Evolutionary conservation across 1,140 invertebrate genomes (phyloP).

Genomic region (Arion vulgaris): DNA sequence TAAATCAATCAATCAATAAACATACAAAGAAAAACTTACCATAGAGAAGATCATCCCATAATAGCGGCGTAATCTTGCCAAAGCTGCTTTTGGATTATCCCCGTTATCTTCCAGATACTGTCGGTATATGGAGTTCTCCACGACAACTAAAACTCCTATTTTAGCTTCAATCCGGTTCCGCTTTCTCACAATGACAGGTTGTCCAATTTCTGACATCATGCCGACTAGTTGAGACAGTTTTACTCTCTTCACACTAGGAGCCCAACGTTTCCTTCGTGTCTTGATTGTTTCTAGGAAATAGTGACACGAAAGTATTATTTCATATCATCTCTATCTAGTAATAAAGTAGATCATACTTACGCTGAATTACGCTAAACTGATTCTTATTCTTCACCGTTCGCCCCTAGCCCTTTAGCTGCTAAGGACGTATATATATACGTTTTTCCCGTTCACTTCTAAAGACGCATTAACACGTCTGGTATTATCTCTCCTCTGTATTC

Average conservation of each 20-base stretch:
- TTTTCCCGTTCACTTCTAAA: no score
- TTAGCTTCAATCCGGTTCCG: constrained; percentile 34
- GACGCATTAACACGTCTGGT: no score
- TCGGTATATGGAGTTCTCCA: constrained; percentile 50
- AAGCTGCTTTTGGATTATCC: constrained; percentile 38
- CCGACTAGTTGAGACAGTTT: constrained; percentile 3
- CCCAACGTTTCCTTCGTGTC: neutral
- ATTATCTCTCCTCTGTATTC: no score
- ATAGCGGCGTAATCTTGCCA: constrained; percentile 46
- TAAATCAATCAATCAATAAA: no score
- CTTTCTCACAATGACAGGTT: neutral
- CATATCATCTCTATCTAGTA: no score
- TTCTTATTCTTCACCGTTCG: no score
- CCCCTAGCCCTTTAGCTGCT: no score
- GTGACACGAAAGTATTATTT: no score
- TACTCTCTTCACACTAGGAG: neutral
- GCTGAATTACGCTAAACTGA: no score
- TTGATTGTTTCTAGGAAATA: neutral
- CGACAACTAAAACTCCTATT: constrained; percentile 47
- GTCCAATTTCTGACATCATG: neutral
- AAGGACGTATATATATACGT: no score
- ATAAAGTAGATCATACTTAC: no score
- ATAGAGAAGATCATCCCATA: constrained; percentile 51
- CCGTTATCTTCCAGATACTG: constrained; percentile 40
- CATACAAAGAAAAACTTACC: no score